Conservation (phyloP, 2,888 invertebrate species). For the Diloba caeruleocephala region DNA sequence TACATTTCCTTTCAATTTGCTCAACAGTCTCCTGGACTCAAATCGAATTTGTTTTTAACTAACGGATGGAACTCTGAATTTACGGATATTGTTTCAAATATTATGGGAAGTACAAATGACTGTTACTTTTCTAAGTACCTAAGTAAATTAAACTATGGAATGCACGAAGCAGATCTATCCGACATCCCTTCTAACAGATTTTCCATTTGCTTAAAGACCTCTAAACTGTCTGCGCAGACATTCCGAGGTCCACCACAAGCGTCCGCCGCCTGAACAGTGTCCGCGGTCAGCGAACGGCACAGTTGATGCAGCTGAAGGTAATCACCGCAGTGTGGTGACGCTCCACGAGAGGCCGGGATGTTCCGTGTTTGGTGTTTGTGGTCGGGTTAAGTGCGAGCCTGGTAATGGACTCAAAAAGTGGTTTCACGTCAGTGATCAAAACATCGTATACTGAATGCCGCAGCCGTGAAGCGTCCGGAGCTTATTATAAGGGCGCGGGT, state of each 20-base stretch:
- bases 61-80: no score
- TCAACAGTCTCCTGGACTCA: no score
- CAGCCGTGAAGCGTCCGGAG: no score
- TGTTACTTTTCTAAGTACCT: no score
- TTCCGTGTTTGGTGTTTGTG: conserved; percentile 29
- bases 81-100: no score
- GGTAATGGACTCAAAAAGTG: neutral
- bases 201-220: neutral
- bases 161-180: no score
- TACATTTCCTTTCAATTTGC: no score
- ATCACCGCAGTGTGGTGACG: conserved; percentile 7
- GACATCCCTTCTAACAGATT: neutral
- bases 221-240: conserved; percentile 23
- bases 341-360: neutral
- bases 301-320: conserved; percentile 11
- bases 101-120: no score
- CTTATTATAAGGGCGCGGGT: no score
- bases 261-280: conserved; percentile 1
- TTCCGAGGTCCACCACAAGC: conserved; percentile 31
- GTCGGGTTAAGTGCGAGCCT: neutral
- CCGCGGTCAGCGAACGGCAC: conserved; percentile 4
- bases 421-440: conserved; percentile 8
- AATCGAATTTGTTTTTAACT: no score
- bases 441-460: conserved; percentile 4
- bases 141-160: no score